phyloP scores from a whole-genome alignment of 2,888 invertebrate genomes.

The Eilema caniola region DNA sequence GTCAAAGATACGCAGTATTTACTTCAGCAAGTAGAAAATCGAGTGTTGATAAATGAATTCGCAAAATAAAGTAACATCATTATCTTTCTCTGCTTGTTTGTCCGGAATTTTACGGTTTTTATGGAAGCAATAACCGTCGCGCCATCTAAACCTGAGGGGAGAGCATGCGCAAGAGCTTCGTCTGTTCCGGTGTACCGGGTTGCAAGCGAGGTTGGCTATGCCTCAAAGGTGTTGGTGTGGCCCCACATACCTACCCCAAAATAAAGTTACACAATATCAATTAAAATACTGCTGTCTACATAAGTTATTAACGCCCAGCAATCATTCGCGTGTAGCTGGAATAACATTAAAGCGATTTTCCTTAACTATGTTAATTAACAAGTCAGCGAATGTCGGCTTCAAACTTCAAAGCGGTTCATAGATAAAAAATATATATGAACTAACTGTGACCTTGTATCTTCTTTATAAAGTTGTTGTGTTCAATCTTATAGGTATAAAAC shows the following conservation, averaged over 20 bases:
- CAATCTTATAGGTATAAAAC: background rate
- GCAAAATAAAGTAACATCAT: too few species aligned
- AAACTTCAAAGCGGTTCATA: background rate
- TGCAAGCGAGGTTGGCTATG: too few species aligned
- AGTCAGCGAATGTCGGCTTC: background rate
- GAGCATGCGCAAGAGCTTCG: too few species aligned
- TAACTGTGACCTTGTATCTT: background rate
- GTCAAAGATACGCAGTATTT: background rate
- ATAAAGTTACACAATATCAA: background rate
- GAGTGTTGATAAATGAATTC: too few species aligned
- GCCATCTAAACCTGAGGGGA: too few species aligned
- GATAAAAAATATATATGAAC: background rate
- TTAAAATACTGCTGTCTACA: background rate
- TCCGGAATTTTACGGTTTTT: too few species aligned
- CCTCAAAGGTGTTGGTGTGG: background rate
- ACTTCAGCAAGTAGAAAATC: background rate
- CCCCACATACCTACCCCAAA: background rate
- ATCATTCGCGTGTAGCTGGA: background rate
- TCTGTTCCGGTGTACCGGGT: too few species aligned
- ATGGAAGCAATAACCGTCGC: too few species aligned
- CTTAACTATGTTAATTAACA: constrained; percentile 2
- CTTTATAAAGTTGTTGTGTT: background rate
- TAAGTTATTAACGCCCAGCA: background rate
- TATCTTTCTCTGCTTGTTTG: too few species aligned
- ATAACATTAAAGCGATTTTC: background rate